Evolutionary conservation across 2,797 vertebrate genomes (phyloP), one percentile per base, ranked within the genome.

Genomic region (Psittacula echo): DNA sequence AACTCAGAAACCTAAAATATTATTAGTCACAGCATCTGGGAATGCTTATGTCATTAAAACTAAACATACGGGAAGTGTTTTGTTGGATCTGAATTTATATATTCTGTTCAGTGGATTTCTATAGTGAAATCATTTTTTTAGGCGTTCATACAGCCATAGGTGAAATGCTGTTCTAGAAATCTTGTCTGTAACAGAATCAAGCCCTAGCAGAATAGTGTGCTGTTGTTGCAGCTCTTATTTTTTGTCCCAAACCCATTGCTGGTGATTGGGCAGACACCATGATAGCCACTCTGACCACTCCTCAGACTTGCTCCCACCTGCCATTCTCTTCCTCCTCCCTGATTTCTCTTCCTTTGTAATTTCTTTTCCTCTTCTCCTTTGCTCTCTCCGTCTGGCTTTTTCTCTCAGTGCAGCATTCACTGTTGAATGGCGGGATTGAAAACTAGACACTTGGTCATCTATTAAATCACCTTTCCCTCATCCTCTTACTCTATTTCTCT

Each of bases 11-110:
- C 78, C 68, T 85, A 87, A 41, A 87, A 74, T 87, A 67, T 85
- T 80, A 92, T 93, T 87, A 95, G 56, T 77, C 89, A 89, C 75
- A 93, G 78, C 92, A 95, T 37, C 81, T 95, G 95, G 50, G 54
- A 89, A 42, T 81, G 70, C 76, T 94, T 94, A 84, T 88, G 82
- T 47, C 87, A 89, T 95, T 94, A 93, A 66, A 93, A 56, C 54
- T 72, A 92, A 95, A 53, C 89, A 96, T 89, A 93, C 62, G 78
- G 32, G 22, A 93, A 95, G 47, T 74, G 44, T 91, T 96, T 87
- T 71, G 62, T 84, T 92, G 85, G 79, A 94, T 89, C 4, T 3
- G 48, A 60, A 80, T 93, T 92, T 93, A 75, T 89, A 53, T 30
- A 58, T 89, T 90, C 77, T 80, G 61, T 14, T n/a, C 54, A 56